Evolutionary conservation across 30 jellyfish, hydroid and myxozoan genomes (phyloP).

Genomic region (Aurelia sp.): DNA sequence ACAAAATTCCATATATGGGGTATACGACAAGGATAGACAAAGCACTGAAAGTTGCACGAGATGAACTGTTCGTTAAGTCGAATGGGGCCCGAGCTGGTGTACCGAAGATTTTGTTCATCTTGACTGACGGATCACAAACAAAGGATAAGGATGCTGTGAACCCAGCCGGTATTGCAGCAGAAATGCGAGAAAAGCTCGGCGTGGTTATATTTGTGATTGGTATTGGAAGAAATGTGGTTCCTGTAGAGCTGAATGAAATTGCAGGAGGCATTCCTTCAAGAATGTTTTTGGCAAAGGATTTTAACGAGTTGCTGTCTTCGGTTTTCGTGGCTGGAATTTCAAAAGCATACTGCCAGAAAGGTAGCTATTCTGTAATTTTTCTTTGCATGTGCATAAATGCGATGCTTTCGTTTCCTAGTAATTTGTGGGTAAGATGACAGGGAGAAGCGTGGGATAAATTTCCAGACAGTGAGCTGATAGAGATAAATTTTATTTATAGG

Average conservation of each 20-base stretch:
- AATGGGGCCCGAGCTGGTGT: slow-evolving; percentile 82
- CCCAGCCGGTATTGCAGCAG: slow-evolving; percentile 74
- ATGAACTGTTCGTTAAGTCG: slow-evolving; percentile 50
- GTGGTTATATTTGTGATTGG: slow-evolving; percentile 63
- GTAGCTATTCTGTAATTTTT: slow-evolving; percentile 1
- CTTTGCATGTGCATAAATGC: too few relatives aligned
- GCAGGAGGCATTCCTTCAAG: slow-evolving; percentile 62
- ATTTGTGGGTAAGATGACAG: too few relatives aligned
- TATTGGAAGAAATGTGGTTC: slow-evolving; percentile 51
- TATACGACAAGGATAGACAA: slow-evolving; percentile 80
- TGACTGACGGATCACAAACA: slow-evolving; percentile 88
- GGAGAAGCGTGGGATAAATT: too few relatives aligned
- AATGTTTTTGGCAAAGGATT: slow-evolving; percentile 53
- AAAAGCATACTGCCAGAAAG: slow-evolving; percentile 25
- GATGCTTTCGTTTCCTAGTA: too few relatives aligned
- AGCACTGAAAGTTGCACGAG: slow-evolving; percentile 64
- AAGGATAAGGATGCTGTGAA: slow-evolving; percentile 74
- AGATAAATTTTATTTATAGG: background rate
- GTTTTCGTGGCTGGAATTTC: slow-evolving; percentile 54
- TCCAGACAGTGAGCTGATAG: too few relatives aligned
- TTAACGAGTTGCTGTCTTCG: slow-evolving; percentile 62
- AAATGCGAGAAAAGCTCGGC: slow-evolving; percentile 53
- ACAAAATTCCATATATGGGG: slow-evolving; percentile 67
- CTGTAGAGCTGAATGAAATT: slow-evolving; percentile 42
- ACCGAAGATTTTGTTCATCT: slow-evolving; percentile 69